Base-by-base conservation (phyloP, 2,797 vertebrate species). In the Mormyrus hasselquistii region DNA sequence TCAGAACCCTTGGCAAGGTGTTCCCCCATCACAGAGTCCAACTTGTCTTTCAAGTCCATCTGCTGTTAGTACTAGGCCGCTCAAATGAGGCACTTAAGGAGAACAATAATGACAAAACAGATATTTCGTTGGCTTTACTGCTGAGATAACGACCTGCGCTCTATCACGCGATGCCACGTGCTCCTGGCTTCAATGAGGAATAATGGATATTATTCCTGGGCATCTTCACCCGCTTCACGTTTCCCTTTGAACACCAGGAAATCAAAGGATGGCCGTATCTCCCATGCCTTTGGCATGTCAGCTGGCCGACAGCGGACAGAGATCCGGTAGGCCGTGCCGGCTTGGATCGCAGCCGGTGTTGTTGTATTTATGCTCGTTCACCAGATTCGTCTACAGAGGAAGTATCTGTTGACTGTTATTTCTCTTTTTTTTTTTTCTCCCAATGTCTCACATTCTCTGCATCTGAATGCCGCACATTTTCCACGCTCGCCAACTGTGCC, bases 31-130 rank as follows among this genome's bases (percentile, higher is more conserved):
- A 19, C 55, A 38, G 41, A 55, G 38, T 52, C 57, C 55, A 16
- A 19, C 57, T 47, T 47, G 55, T 47, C 44, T 62, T 88, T 88
- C 87, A 88, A 88, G 87, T 87, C 87, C 87, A 87, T 87, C 87
- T 87, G 87, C 65, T 76, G 62, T 59, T 73, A 65, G 47, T 52
- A 53, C 62, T 52, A 9, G 22, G 25, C 4, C 19, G 47, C 47
- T 73, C 57, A 19, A 53, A 49, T n/a, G 34, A 38, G 16, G 52
- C 41, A 65, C 87, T 87, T 65, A 62, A 87, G 8, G 52, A 38
- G 38, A 87, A 62, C 53, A 41, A 59, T 65, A 47, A 44, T 87
- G 57, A 87, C 34, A 87, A 69, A 65, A 34, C 25, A 34, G 62
- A 88, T 76, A 76, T 88, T 73, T 41, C 19, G 25, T 65, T 29